Evolutionary conservation across 1,140 invertebrate genomes (phyloP).

Genomic region (Cydia fagiglandana): DNA sequence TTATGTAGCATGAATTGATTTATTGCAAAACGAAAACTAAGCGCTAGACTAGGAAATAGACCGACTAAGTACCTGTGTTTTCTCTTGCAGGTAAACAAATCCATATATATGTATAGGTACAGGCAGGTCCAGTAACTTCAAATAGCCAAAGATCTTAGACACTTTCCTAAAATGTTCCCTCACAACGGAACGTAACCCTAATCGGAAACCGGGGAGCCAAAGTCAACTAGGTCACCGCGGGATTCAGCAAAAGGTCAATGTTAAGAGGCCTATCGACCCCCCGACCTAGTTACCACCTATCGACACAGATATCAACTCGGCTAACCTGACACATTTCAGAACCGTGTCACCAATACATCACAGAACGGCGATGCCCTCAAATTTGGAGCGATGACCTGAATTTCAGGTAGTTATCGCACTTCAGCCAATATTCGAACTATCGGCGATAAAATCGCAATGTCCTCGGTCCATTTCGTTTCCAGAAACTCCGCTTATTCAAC

Average conservation of each 20-base stretch:
- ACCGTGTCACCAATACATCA: slow-evolving; percentile 41
- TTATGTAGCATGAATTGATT: too few species aligned
- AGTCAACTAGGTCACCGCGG: slow-evolving; percentile 19
- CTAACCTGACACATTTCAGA: slow-evolving; percentile 19
- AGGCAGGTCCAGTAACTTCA: not conserved
- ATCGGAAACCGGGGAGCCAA: not conserved
- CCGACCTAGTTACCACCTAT: slow-evolving; percentile 16
- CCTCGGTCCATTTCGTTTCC: slow-evolving; percentile 1
- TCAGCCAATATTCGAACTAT: slow-evolving; percentile 39
- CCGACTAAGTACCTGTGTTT: too few species aligned
- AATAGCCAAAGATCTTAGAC: not conserved
- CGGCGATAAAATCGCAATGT: not conserved
- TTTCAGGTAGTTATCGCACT: slow-evolving; percentile 63
- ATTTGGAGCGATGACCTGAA: slow-evolving; percentile 63
- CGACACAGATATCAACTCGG: slow-evolving; percentile 1
- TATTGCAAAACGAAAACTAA: too few species aligned
- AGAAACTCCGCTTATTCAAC: not conserved
- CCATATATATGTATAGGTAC: not conserved
- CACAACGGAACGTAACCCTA: not conserved
- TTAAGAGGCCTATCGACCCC: slow-evolving; percentile 14
- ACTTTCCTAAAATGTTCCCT: not conserved
- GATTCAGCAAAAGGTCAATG: slow-evolving; percentile 26
- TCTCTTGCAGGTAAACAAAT: not conserved
- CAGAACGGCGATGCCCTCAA: slow-evolving; percentile 46
- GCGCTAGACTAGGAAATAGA: too few species aligned